A percentile compares a stretch with the other conserved stretches of the same genome.
Conservation (phyloP, 1,140 invertebrate species). For the Pseudomyrmex dendroicus region DNA sequence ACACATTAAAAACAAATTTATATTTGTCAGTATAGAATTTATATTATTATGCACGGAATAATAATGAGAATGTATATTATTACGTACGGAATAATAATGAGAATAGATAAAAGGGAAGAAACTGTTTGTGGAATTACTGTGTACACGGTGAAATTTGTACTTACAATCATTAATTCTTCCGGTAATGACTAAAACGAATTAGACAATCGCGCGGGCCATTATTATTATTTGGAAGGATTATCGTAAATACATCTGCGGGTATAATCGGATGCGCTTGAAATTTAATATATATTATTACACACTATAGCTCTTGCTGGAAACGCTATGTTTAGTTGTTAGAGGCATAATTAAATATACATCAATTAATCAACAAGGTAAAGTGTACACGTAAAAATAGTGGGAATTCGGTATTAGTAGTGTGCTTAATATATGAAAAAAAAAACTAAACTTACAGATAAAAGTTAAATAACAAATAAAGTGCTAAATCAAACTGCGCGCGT, state of each 20-base stretch:
- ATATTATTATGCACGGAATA: too few species aligned
- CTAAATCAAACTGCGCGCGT: too few species aligned
- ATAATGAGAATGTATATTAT: too few species aligned
- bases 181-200: constrained; percentile 52
- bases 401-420: too few species aligned
- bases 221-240: constrained; percentile 59
- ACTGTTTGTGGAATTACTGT: constrained; percentile 5
- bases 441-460: not conserved
- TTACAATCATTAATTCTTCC: constrained; percentile 51
- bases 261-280: constrained; percentile 61
- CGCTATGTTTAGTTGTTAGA: constrained; percentile 57
- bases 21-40: too few species aligned
- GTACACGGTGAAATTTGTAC: constrained; percentile 7
- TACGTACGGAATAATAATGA: not conserved
- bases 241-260: constrained; percentile 55
- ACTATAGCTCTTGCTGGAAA: constrained; percentile 30
- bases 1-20: too few species aligned
- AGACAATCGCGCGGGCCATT: constrained; percentile 37
- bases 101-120: not conserved
- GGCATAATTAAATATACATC: constrained; percentile 54
- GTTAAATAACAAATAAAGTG: not conserved
- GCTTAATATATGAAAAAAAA: too few species aligned
- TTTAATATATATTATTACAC: constrained; percentile 60
- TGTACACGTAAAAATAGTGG: constrained; percentile 23
- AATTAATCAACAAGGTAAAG: constrained; percentile 41